These are phyloP conservation scores for Drosophila melanosoma DNA, from an alignment of 2,888 invertebrate species.

Conservation along the genomic window DNA sequence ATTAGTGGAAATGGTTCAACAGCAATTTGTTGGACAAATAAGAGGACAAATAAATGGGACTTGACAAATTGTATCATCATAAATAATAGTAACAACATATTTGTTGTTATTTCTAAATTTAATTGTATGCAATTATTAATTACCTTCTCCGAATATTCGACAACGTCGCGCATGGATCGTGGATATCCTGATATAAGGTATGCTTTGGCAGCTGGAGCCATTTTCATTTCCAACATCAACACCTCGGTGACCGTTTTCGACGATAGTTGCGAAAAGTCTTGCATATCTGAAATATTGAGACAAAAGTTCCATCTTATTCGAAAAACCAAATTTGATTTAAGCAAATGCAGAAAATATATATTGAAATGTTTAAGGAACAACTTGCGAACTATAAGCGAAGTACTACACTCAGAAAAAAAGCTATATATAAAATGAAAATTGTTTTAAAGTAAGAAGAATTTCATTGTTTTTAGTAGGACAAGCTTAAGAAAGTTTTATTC, in stretches of 20 bases:
- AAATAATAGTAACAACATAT: conserved; percentile 17
- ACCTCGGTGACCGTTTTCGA: conserved; percentile 95
- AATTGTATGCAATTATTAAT: background rate
- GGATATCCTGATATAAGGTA: conserved; percentile 96
- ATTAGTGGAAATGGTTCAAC: conserved; percentile 69
- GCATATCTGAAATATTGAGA: conserved; percentile 88
- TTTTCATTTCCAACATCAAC: conserved; percentile 96
- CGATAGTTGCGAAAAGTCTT: conserved; percentile 93
- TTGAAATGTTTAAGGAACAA: background rate
- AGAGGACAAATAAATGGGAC: conserved; percentile 16
- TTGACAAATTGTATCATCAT: conserved; percentile 42
- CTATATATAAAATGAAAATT: background rate
- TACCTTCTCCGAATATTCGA: conserved; percentile 96
- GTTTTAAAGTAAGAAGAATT: rapidly evolving
- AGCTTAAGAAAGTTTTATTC: background rate
- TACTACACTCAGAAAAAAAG: background rate
- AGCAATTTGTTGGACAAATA: conserved; percentile 66
- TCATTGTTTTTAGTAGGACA: background rate
- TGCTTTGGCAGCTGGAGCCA: conserved; percentile 94
- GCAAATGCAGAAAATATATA: background rate
- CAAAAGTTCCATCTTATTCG: background rate
- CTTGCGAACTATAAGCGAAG: background rate
- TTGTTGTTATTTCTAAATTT: background rate
- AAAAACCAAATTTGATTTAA: background rate
- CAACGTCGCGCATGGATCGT: conserved; percentile 95